phyloP scores from a whole-genome alignment of 1,140 invertebrate genomes.

The Ceratosolen solmsi region DNA sequence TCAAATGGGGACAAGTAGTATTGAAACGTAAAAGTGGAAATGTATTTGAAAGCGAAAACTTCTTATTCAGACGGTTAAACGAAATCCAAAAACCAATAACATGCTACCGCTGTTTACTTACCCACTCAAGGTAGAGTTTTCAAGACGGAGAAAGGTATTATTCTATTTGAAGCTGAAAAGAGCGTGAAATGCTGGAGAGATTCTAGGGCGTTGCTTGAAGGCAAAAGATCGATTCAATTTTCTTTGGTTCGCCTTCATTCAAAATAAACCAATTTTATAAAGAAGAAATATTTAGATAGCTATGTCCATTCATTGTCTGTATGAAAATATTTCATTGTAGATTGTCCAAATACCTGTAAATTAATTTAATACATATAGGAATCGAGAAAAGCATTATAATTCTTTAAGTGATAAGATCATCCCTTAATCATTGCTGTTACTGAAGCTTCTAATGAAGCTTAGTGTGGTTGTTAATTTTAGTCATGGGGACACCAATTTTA shows the following conservation, averaged over 20 bases:
- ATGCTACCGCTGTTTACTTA: constrained; percentile 17
- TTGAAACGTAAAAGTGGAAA: neutral
- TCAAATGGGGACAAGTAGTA: neutral
- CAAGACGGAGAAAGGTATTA: neutral
- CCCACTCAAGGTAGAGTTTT: neutral
- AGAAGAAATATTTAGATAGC: too few species aligned
- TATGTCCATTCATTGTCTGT: too few species aligned
- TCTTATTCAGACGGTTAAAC: neutral
- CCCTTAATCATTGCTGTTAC: neutral
- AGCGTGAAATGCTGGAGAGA: neutral
- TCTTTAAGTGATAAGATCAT: neutral
- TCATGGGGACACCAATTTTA: too few species aligned
- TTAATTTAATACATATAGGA: neutral
- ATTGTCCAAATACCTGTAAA: neutral
- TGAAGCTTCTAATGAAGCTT: neutral
- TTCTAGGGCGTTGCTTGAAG: neutral
- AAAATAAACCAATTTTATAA: constrained; percentile 17
- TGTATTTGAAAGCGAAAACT: neutral
- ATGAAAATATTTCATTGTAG: neutral
- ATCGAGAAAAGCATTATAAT: neutral
- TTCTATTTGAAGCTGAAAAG: constrained; percentile 1
- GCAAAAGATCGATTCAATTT: constrained; percentile 20
- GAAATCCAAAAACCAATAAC: constrained; percentile 30
- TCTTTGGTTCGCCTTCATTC: neutral
- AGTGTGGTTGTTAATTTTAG: neutral